Evolutionary conservation across 2,888 invertebrate species (phyloP), one percentile per base, ranked within the genome.

Genomic region (Ecdyonurus torrentis): DNA sequence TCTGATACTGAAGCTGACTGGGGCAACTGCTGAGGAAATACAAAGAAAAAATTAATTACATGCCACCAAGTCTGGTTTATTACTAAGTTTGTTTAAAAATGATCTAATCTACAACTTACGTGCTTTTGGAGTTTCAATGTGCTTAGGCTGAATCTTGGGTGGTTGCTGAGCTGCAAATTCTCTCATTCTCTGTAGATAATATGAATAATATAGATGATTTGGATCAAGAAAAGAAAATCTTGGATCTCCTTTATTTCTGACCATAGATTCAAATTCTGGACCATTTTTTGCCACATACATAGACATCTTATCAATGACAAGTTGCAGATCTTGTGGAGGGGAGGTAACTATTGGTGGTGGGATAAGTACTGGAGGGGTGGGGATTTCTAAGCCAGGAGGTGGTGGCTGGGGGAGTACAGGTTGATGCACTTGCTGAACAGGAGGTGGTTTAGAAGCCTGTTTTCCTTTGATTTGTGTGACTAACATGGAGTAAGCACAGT

Each of bases 261-360:
- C 87, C 24, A 91, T 89, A 50, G 87, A 84, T 69, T 98, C 97
- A 72, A 98, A 97, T 70, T 91, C 89, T 63, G 86, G 83, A 0
- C 98, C 99, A 75, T 97, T 97, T 69, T 93, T 91, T 1, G 92
- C 89, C 0, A 99, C 97, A 74, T 97, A 97, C 66, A 87, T 85
- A 0, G 98, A 97, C 85, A 98, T 95, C 75, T 96, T 95, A 74
- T 96, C 94, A 64, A 99, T 89, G 7, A 98, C 89, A 22, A 89
- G 81, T 71, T 88, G 86, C 1, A 89, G 78, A 69, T 92, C 92
- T 2, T 87, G 85, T 0, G 92, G 87, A 0, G 96, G 96, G 10
- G 79, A 74, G 25, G 83, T 77, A 25, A 61, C 23, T n/a, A 58
- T 60, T 19, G 58, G 25, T 50, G 59, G 61, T 23, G 66, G 61